phyloP scores from a whole-genome alignment of 2,888 invertebrate species.

The Plebejus melissa region DNA sequence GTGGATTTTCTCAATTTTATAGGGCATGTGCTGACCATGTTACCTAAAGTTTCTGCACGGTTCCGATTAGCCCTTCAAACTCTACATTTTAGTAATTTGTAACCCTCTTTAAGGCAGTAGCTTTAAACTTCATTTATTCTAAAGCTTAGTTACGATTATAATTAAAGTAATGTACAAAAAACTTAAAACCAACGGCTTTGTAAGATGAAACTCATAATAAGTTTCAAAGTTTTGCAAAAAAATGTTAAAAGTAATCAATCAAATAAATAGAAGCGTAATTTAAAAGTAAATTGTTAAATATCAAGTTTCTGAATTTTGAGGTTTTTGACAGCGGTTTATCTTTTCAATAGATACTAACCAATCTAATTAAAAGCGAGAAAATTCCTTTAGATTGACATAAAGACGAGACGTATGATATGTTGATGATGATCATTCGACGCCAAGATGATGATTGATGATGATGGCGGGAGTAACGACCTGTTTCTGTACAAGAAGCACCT shows the following conservation, averaged over 20 bases:
- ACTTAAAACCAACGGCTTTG: neutral
- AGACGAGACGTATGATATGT: no score
- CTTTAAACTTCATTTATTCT: no score
- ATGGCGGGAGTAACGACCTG: neutral
- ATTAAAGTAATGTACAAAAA: neutral
- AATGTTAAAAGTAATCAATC: neutral
- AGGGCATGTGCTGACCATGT: no score
- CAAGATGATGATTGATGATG: neutral
- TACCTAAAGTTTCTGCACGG: no score
- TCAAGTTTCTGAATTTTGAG: no score
- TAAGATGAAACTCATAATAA: neutral
- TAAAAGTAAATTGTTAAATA: neutral
- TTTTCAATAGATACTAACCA: no score
- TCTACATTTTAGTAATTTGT: neutral
- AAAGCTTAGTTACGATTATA: no score
- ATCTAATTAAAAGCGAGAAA: no score
- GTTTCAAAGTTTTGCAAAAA: neutral
- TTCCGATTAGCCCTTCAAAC: no score
- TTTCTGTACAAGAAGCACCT: constrained; percentile 3
- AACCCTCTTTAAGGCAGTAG: neutral
- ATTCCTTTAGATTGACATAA: no score
- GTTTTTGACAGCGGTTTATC: no score
- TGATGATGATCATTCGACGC: neutral
- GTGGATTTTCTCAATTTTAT: neutral
- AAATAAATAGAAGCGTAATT: neutral